Evolutionary conservation across 1,140 invertebrate species (phyloP), one percentile per base, ranked within the genome.

Genomic region (Sitobion miscanthi): DNA sequence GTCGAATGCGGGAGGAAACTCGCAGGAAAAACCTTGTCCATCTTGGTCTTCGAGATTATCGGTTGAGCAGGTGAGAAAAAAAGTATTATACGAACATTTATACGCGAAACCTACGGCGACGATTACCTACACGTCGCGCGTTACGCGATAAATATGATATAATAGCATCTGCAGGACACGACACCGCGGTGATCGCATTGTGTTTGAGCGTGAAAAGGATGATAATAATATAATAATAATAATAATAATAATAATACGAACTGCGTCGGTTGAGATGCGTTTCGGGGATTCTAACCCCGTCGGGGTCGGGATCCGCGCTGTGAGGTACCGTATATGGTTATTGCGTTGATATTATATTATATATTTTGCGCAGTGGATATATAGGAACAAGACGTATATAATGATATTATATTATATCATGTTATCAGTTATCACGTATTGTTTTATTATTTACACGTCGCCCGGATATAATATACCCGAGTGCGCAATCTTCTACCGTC

Each of bases 71-170:
- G 62, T 77, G 30, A 77, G n/a, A n/a, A 77, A 77, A 77, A 30
- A 17, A 77, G 14, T 77, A 77, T 77, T 69, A 77, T 17, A 69
- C 11, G 62, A 35, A 35, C 14, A 69, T 17, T 69, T 69, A 69
- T 17, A 77, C 14, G 14, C 30, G 62, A 69, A 77, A 77, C n/a
- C 62, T 77, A 77, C 62, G 5, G 62, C 62, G 62, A 77, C 30
- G 62, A 11, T 23, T 69, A 35, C 35, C 35, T 35, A 69, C 62
- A 77, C 62, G 62, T n/a, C 62, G 62, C n/a, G 62, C 30, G n/a
- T 77, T 77, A n/a, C n/a, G 62, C 62, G n/a, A 77, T 77, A 77
- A 77, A 77, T n/a, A n/a, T 77, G 62, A 77, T 77, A 77, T 77
- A 77, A 77, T 77, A 77, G 14, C n/a, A 77, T 35, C 49, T 52